These are phyloP conservation scores for Hymenopus coronatus DNA, from an alignment of 2,888 invertebrate species.

Conservation along the genomic window DNA sequence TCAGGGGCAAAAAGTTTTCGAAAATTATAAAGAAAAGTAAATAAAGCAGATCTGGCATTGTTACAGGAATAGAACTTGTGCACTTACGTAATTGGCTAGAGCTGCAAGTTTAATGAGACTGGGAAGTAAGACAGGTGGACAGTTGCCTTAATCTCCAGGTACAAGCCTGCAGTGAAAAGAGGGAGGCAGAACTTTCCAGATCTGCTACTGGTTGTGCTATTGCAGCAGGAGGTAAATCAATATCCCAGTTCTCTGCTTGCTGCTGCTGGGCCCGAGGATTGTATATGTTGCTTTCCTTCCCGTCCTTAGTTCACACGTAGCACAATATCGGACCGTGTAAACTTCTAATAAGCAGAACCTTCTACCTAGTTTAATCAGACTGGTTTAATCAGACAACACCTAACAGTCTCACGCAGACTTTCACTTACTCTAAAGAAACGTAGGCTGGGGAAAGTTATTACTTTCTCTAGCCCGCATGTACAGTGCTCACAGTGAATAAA, in stretches of 20 bases:
- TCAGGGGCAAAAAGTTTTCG: background rate
- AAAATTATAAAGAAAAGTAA: background rate
- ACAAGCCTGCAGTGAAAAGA: background rate
- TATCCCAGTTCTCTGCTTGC: background rate
- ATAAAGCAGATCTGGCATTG: background rate
- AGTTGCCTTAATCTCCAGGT: background rate
- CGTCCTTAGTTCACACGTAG: background rate
- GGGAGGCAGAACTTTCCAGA: background rate
- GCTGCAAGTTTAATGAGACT: background rate
- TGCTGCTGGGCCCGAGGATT: background rate
- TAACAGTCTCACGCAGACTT: too few relatives aligned
- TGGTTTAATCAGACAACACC: background rate
- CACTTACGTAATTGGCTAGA: background rate
- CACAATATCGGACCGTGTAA: background rate
- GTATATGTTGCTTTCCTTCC: background rate
- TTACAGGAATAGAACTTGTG: background rate
- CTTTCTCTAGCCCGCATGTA: too few relatives aligned
- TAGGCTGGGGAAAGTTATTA: too few relatives aligned
- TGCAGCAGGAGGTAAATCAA: slow-evolving; percentile 10
- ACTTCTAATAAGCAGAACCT: too few relatives aligned
- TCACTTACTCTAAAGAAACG: too few relatives aligned
- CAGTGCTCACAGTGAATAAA: too few relatives aligned
- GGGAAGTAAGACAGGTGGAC: background rate
- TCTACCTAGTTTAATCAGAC: background rate
- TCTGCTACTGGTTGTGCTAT: background rate